Conservation (phyloP, 2,113 vertebrate species). For the Caloenas nicobarica region DNA sequence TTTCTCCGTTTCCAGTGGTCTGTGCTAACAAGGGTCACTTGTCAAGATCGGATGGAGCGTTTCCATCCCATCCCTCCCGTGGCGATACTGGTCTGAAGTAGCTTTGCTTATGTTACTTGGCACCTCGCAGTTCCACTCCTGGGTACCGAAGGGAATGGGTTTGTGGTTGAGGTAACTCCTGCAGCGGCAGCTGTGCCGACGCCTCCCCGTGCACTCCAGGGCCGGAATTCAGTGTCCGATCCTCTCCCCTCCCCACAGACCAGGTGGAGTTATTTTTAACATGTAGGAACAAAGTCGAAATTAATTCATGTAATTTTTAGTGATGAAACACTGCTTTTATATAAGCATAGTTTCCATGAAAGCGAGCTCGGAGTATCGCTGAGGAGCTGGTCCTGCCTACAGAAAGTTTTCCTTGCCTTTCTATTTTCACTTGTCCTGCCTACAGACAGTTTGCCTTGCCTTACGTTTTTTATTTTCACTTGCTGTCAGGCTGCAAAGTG, state of each 20-base stretch:
- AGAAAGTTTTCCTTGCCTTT: neutral
- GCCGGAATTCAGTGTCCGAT: neutral
- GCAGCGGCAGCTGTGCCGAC: neutral
- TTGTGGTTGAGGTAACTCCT: neutral
- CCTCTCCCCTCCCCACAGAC: neutral
- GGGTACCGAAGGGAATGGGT: too few species aligned
- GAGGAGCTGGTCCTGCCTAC: neutral
- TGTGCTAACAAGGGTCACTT: neutral
- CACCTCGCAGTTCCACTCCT: neutral
- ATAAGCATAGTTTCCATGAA: neutral
- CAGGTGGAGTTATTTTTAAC: neutral
- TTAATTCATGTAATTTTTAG: slow-evolving; percentile 20
- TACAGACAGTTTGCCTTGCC: neutral
- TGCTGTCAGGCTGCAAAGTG: slow-evolving; percentile 4
- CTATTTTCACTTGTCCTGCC: slow-evolving; percentile 4
- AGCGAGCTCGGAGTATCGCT: neutral
- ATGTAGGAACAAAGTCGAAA: neutral
- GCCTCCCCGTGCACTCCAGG: neutral
- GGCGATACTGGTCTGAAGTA: neutral
- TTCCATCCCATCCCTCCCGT: neutral
- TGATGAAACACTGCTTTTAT: neutral
- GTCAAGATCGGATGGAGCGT: neutral
- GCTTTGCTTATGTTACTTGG: neutral
- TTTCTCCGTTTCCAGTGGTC: slow-evolving; percentile 1
- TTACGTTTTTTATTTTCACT: neutral